Percentiles rank a stretch among this genome's conserved stretches.
Evolutionary conservation across 1,140 invertebrate genomes (phyloP).

Genomic region (Hermetia illucens): DNA sequence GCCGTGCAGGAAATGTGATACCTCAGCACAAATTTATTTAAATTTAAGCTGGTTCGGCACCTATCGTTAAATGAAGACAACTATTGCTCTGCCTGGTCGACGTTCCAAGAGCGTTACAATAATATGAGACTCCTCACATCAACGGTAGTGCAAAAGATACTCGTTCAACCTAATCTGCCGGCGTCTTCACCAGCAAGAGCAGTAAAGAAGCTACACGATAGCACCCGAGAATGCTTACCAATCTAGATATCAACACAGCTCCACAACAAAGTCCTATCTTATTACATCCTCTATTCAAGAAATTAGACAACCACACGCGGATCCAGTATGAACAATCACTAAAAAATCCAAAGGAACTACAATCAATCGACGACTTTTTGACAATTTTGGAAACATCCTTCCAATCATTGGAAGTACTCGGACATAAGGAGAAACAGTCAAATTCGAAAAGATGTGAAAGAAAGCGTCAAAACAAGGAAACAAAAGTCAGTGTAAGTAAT

Average conservation of each 20-base stretch:
- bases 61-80: background rate
- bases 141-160: background rate
- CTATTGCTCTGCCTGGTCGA: background rate
- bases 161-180: background rate
- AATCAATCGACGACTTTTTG: background rate
- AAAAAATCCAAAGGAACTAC: background rate
- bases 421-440: too few relatives aligned
- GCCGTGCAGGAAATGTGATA: background rate
- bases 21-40: background rate
- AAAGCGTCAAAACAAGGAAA: too few relatives aligned
- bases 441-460: too few relatives aligned
- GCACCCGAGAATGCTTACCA: background rate
- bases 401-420: background rate
- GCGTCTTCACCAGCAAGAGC: background rate
- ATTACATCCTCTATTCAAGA: background rate
- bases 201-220: background rate
- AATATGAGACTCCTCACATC: background rate
- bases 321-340: background rate
- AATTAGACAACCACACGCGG: background rate
- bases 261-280: background rate
- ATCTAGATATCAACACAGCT: background rate
- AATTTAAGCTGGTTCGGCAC: background rate
- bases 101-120: background rate
- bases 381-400: background rate
- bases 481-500: too few relatives aligned